These are phyloP conservation scores for Petrocephalus sullivani DNA, from an alignment of 2,797 vertebrate species.

Conservation along the genomic window DNA sequence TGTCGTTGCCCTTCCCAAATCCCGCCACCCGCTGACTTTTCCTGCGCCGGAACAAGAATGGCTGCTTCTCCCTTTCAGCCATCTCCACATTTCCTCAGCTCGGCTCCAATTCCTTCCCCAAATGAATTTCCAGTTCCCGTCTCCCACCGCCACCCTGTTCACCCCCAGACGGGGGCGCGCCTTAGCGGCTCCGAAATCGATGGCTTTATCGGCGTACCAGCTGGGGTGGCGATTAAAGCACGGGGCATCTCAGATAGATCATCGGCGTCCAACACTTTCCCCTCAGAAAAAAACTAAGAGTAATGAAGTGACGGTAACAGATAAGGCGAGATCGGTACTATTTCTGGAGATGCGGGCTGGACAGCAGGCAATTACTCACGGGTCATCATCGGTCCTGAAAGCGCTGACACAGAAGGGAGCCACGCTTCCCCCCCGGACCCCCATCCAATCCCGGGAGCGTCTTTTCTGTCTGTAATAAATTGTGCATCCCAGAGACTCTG, in stretches of 20 bases:
- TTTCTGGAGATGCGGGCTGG: neutral
- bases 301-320: neutral
- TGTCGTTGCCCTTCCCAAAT: neutral
- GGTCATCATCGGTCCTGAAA: neutral
- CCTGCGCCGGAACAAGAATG: neutral
- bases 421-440: neutral
- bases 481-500: neutral
- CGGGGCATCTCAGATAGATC: neutral
- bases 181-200: neutral
- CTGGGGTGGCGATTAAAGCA: neutral
- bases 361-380: conserved; percentile 7
- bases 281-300: neutral
- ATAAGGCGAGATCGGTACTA: neutral
- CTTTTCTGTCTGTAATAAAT: neutral
- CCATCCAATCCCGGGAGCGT: neutral
- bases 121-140: neutral
- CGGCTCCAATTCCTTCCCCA: neutral
- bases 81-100: neutral
- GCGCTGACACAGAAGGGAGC: neutral
- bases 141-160: neutral
- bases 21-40: neutral
- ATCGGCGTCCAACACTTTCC: neutral
- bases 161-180: neutral
- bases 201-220: neutral
- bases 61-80: neutral